Evolutionary conservation across 2,797 vertebrate species (phyloP), one percentile per base, ranked within the genome.

Genomic region (Lutjanus campechanus): DNA sequence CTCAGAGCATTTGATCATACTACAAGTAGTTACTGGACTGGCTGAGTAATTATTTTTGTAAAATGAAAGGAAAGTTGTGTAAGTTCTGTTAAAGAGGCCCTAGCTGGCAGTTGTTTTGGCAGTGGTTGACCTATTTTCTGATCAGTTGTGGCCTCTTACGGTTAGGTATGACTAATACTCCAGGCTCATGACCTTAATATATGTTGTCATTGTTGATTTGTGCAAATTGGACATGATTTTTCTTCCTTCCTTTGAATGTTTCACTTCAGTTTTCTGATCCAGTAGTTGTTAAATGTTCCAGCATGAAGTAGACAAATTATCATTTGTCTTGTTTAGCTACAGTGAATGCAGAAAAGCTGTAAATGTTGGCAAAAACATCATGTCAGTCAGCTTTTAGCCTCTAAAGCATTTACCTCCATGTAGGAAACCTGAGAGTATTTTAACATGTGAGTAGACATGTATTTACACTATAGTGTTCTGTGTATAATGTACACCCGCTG

Each of bases 401-500:
- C 72, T 44, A 73, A 71, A 69, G 80, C 75, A 29, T 82, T 81
- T 41, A 64, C 76, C 85, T 87, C 75, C 56, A 13, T 40, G 76
- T 56, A 61, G 80, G 85, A 89, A 94, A 91, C 84, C 73, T 77
- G 88, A 91, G 89, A 85, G 81, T 64, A 66, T 86, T 75, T 79
- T 72, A 86, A 86, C 87, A 77, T 90, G 89, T 75, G 81, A 87
- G 77, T 69, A 81, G 85, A 91, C 88, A 20, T 85, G 90, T 91
- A 92, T 92, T 93, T 93, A 93, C 91, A 91, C 87, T 85, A 74
- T 58, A 85, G 76, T 49, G 69, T 79, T 89, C 82, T 91, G 85
- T 92, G 85, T 91, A 82, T 91, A 91, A 89, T 76, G 84, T 82
- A 61, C 81, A 74, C 78, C 78, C 75, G 66, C 82, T 91, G 91